Evolutionary conservation across 1,140 invertebrate genomes (phyloP).

Genomic region (Carposina sasakii): DNA sequence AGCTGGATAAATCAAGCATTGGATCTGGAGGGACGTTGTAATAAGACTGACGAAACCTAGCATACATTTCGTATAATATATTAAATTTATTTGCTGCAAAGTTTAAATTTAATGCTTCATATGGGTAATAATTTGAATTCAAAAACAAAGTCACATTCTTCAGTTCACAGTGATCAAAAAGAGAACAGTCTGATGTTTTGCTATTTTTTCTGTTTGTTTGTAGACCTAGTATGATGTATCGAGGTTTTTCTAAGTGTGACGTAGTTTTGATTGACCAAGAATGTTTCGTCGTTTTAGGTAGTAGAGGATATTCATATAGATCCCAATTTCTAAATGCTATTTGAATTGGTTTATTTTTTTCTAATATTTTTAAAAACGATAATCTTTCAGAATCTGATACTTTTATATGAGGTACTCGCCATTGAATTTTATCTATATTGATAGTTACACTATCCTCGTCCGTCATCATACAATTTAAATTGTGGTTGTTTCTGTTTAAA

Average conservation of each 20-base stretch:
- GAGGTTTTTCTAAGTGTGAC: conserved; percentile 33
- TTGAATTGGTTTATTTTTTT: conserved; percentile 24
- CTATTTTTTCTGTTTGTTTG: conserved; percentile 11
- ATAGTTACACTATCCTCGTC: conserved; percentile 7
- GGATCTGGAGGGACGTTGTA: conserved; percentile 5
- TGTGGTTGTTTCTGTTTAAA: conserved; percentile 40
- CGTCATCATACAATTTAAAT: conserved; percentile 22
- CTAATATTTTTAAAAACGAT: conserved; percentile 22
- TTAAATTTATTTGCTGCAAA: conserved; percentile 15
- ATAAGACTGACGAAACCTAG: conserved; percentile 19
- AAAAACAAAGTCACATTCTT: conserved; percentile 12
- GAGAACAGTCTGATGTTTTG: conserved; percentile 7
- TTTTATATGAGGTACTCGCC: conserved; percentile 24
- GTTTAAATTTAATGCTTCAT: conserved; percentile 9
- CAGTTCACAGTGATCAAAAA: conserved; percentile 12
- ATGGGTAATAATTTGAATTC: conserved; percentile 16
- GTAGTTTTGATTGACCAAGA: conserved; percentile 38
- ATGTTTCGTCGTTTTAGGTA: conserved; percentile 32
- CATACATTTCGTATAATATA: conserved; percentile 19
- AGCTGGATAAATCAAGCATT: conserved; percentile 1
- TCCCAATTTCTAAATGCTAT: conserved; percentile 48
- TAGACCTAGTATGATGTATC: conserved; percentile 23
- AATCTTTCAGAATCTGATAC: conserved; percentile 25
- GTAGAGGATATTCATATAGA: conserved; percentile 43
- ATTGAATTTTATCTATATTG: conserved; percentile 17